Conservation (phyloP, 2,797 vertebrate genomes). For the Lindbergichthys nudifrons region DNA sequence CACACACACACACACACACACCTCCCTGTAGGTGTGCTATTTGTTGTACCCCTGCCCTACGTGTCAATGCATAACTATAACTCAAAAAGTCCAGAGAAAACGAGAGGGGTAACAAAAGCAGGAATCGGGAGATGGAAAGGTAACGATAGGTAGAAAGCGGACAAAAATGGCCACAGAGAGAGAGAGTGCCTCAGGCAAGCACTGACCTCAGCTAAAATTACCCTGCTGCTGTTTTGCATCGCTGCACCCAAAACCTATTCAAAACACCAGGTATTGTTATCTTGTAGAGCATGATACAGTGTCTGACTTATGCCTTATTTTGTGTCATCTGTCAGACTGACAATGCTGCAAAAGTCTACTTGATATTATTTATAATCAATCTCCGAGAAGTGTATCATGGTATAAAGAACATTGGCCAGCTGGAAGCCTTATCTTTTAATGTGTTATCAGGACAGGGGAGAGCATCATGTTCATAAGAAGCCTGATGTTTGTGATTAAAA, state of each 20-base stretch:
- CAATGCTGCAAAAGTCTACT: slow-evolving; percentile 16
- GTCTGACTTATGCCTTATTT: slow-evolving; percentile 38
- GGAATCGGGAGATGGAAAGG: not conserved
- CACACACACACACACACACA: no score
- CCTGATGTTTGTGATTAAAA: slow-evolving; percentile 3
- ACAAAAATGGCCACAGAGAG: slow-evolving; percentile 31
- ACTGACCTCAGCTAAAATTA: slow-evolving; percentile 79
- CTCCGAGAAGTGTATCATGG: slow-evolving; percentile 5
- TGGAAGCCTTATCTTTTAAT: slow-evolving; percentile 8
- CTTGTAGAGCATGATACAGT: slow-evolving; percentile 38
- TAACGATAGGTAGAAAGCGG: slow-evolving; percentile 19
- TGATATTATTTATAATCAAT: slow-evolving; percentile 32
- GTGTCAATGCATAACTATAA: slow-evolving; percentile 27
- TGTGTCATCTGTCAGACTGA: slow-evolving; percentile 35
- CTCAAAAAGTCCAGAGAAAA: not conserved
- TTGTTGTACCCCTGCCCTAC: slow-evolving; percentile 24
- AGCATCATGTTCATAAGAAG: not conserved
- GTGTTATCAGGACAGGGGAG: not conserved
- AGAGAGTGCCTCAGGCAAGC: slow-evolving; percentile 58
- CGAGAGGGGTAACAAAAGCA: not conserved
- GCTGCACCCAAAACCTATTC: slow-evolving; percentile 67
- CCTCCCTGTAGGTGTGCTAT: slow-evolving; percentile 6
- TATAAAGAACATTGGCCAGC: not conserved
- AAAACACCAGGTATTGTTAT: slow-evolving; percentile 47
- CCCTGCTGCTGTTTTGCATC: slow-evolving; percentile 66